These are phyloP conservation scores for Spodoptera exigua DNA, from an alignment of 2,888 invertebrate species.

Conservation along the genomic window DNA sequence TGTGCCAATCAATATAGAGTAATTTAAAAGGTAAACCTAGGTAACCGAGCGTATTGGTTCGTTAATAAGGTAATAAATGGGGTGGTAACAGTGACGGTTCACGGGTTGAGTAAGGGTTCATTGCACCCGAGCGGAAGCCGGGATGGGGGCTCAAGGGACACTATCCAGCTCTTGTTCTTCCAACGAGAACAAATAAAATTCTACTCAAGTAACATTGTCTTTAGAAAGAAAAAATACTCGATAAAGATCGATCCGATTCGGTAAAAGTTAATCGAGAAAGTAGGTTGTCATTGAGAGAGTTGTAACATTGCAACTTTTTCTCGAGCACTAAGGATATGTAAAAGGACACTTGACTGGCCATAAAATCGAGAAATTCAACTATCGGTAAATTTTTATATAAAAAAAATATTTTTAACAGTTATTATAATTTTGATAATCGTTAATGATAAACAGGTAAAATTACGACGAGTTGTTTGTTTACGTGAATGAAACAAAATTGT, in stretches of 20 bases:
- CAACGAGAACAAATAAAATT: slow-evolving; percentile 61
- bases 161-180: slow-evolving; percentile 39
- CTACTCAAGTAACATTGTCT: slow-evolving; percentile 39
- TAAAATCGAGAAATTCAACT: not conserved
- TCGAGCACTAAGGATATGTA: slow-evolving; percentile 1
- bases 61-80: slow-evolving; percentile 68
- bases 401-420: slow-evolving; percentile 1
- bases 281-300: not conserved
- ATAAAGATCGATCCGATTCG: not conserved
- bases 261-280: slow-evolving; percentile 9
- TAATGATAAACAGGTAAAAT: slow-evolving; percentile 37
- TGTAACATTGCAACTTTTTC: not conserved
- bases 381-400: slow-evolving; percentile 3
- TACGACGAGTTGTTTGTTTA: not conserved
- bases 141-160: slow-evolving; percentile 55
- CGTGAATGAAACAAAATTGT: slow-evolving; percentile 32
- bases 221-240: too few species aligned
- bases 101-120: slow-evolving; percentile 54
- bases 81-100: slow-evolving; percentile 58
- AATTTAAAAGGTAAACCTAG: slow-evolving; percentile 28
- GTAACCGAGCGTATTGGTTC: slow-evolving; percentile 45
- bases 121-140: slow-evolving; percentile 61
- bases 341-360: slow-evolving; percentile 4
- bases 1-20: slow-evolving; percentile 28
- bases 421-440: slow-evolving; percentile 14